A percentile compares a stretch with the other conserved stretches of the same genome.
Evolutionary conservation across 1,140 invertebrate genomes (phyloP).

Genomic region (Platyscapa corneri): DNA sequence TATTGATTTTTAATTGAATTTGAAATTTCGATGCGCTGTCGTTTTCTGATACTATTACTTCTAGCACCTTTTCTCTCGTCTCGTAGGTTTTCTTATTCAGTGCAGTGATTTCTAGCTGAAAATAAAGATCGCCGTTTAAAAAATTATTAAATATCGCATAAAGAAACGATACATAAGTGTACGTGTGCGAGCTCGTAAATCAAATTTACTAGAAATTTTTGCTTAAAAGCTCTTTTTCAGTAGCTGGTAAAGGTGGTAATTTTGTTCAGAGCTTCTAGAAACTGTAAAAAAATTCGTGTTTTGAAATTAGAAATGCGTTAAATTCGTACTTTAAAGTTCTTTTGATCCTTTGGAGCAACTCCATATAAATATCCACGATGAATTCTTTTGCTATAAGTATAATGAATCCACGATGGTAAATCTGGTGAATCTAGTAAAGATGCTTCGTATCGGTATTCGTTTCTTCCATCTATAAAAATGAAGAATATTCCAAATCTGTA

Average conservation of each 20-base stretch:
- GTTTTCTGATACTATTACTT: constrained; percentile 80
- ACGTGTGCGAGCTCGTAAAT: too few species aligned
- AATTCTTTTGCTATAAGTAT: constrained; percentile 83
- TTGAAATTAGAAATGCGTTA: neutral
- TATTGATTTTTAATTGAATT: constrained; percentile 91
- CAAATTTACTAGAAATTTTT: too few species aligned
- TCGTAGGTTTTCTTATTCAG: constrained; percentile 86
- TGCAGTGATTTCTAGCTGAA: constrained; percentile 84
- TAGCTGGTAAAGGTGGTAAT: too few species aligned
- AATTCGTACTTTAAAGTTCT: constrained; percentile 72
- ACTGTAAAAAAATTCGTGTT: too few species aligned
- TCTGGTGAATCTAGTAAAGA: constrained; percentile 84
- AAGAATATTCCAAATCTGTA: neutral
- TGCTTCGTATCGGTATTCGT: constrained; percentile 80
- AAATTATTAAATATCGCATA: neutral
- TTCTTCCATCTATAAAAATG: constrained; percentile 55
- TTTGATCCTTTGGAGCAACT: constrained; percentile 80
- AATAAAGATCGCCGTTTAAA: constrained; percentile 46
- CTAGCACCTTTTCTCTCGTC: constrained; percentile 79
- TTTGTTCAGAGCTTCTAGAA: too few species aligned
- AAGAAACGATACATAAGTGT: too few species aligned
- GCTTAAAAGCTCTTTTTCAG: too few species aligned
- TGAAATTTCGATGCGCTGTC: constrained; percentile 82
- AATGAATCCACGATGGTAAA: constrained; percentile 88
- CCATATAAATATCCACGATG: constrained; percentile 86